Evolutionary conservation across 37 sponge, comb jelly and placozoan species (phyloP).

Genomic region (Halisarca cf. caerulea): DNA sequence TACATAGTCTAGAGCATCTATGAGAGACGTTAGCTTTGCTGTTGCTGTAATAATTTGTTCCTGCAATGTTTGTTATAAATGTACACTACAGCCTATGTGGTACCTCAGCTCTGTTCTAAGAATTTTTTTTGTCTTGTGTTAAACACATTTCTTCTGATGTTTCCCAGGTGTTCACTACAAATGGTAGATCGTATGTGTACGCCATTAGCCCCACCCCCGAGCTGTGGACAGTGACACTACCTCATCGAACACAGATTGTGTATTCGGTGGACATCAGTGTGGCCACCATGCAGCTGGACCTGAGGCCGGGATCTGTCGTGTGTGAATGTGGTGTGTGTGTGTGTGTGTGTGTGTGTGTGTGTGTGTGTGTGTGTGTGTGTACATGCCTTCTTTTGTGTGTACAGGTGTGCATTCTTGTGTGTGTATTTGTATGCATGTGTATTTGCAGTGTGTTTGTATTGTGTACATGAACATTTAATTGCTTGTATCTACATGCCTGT

Average conservation of each 20-base stretch:
- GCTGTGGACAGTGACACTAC: constrained; percentile 93
- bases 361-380: constrained; percentile 13
- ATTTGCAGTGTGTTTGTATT: no score
- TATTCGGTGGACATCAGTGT: constrained; percentile 89
- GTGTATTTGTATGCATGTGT: constrained; percentile 14
- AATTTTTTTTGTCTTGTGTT: no score
- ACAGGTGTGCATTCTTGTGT: background rate
- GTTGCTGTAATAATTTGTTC: no score
- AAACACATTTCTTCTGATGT: background rate
- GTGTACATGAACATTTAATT: no score
- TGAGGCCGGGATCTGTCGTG: constrained; percentile 86
- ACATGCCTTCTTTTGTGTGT: no score
- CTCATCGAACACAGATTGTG: constrained; percentile 96
- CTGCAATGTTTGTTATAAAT: no score
- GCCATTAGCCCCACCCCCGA: constrained; percentile 91
- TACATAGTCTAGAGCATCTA: no score
- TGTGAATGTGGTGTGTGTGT: constrained; percentile 73
- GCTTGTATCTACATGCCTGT: no score
- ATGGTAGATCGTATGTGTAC: constrained; percentile 70
- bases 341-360: constrained; percentile 21
- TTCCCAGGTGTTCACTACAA: constrained; percentile 72
- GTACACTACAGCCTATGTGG: no score
- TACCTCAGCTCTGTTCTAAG: no score
- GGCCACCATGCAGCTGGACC: constrained; percentile 74
- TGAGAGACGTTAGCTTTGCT: no score